Evolutionary conservation across 2,888 invertebrate genomes (phyloP).

Genomic region (Beris morrisii): DNA sequence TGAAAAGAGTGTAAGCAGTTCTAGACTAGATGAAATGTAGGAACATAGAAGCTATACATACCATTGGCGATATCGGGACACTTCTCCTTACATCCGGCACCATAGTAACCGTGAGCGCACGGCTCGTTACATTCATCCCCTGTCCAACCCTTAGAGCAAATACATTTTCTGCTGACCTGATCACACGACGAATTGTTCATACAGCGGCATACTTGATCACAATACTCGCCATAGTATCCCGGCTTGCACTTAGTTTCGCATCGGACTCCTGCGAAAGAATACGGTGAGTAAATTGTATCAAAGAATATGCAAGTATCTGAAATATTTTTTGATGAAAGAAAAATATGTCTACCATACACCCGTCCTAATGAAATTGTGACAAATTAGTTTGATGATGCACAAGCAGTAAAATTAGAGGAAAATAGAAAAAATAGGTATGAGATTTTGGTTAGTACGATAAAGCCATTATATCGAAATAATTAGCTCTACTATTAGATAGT

Average conservation of each 20-base stretch:
- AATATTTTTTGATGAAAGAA: slow-evolving; percentile 1
- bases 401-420: background rate
- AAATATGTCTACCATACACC: slow-evolving; percentile 6
- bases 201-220: slow-evolving; percentile 78
- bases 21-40: too few relatives aligned
- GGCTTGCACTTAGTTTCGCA: slow-evolving; percentile 81
- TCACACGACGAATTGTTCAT: slow-evolving; percentile 84
- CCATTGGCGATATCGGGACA: slow-evolving; percentile 60
- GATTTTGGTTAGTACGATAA: background rate
- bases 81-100: slow-evolving; percentile 76
- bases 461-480: background rate
- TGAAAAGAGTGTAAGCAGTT: slow-evolving; percentile 47
- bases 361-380: background rate
- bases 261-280: slow-evolving; percentile 65
- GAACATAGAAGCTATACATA: background rate
- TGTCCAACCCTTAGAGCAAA: slow-evolving; percentile 84
- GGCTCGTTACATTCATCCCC: slow-evolving; percentile 71
- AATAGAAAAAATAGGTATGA: background rate
- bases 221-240: slow-evolving; percentile 81
- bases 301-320: too few relatives aligned
- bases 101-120: slow-evolving; percentile 76
- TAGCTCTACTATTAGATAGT: background rate
- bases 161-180: slow-evolving; percentile 73
- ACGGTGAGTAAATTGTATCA: background rate
- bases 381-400: slow-evolving; percentile 1